Conservation (phyloP, 2,113 vertebrate genomes). For the Candoia aspera region DNA sequence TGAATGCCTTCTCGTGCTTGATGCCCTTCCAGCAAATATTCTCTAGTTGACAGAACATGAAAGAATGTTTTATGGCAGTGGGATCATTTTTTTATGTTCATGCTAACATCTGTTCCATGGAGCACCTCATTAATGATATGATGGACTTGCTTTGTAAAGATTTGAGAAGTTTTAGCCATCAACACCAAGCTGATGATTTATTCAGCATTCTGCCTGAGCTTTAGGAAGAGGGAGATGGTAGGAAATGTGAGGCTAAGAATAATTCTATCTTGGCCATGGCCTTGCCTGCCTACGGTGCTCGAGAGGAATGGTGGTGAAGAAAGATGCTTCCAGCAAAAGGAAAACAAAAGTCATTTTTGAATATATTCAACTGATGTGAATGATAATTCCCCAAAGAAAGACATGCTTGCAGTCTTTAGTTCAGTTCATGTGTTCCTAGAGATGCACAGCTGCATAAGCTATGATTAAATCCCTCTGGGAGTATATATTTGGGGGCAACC, state of each 20-base stretch:
- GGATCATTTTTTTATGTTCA: conserved; percentile 51
- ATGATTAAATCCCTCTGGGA: neutral
- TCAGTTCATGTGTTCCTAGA: conserved; percentile 7
- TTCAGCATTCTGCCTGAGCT: conserved; percentile 55
- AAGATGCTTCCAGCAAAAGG: conserved; percentile 6
- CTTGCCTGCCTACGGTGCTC: conserved; percentile 23
- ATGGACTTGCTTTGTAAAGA: conserved; percentile 55
- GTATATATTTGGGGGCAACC: neutral
- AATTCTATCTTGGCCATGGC: conserved; percentile 30
- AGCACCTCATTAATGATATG: conserved; percentile 55
- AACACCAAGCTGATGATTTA: conserved; percentile 63
- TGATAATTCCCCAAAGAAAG: conserved; percentile 11
- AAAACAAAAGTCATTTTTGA: neutral
- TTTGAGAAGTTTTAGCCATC: conserved; percentile 54
- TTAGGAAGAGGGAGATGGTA: conserved; percentile 54
- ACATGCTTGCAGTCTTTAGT: neutral
- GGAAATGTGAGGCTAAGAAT: conserved; percentile 35
- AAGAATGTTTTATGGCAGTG: conserved; percentile 49
- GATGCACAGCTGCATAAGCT: neutral
- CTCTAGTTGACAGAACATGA: conserved; percentile 41
- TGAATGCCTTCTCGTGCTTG: conserved; percentile 52
- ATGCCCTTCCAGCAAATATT: conserved; percentile 39
- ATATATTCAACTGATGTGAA: conserved; percentile 3
- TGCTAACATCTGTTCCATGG: conserved; percentile 50
- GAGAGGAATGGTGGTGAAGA: conserved; percentile 7